Evolutionary conservation across 2,113 vertebrate genomes (phyloP).

Genomic region (Thymallus thymallus): DNA sequence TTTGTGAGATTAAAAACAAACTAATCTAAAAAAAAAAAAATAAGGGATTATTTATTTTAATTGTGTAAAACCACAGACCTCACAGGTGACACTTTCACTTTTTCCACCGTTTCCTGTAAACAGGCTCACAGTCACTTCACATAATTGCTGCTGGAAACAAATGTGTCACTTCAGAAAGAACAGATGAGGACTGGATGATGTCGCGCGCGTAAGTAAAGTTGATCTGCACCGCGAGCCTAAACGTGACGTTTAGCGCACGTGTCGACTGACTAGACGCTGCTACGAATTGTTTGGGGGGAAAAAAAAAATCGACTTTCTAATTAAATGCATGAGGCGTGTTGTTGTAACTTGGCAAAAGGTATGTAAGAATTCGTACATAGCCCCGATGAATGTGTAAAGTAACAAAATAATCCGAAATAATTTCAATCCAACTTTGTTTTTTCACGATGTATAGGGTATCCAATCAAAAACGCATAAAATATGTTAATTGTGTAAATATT

Average conservation of each 20-base stretch:
- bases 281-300: not conserved
- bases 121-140: conserved; percentile 11
- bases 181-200: not conserved
- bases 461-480: too few species aligned
- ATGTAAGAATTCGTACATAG: not conserved
- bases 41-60: not conserved
- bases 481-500: too few species aligned
- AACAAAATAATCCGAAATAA: not conserved
- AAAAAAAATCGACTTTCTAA: not conserved
- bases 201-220: not conserved
- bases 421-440: not conserved
- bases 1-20: not conserved
- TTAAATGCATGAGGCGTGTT: not conserved
- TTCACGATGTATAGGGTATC: too few species aligned
- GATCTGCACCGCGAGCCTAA: not conserved
- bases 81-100: conserved; percentile 20
- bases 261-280: not conserved
- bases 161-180: not conserved
- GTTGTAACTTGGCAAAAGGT: not conserved
- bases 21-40: not conserved
- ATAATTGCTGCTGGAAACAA: not conserved
- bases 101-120: conserved; percentile 11
- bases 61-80: conserved; percentile 3
- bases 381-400: not conserved
- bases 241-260: not conserved